Percentiles rank a stretch among this genome's conserved stretches.
Evolutionary conservation across 2,888 invertebrate genomes (phyloP).

Genomic region (Allygus modestus): DNA sequence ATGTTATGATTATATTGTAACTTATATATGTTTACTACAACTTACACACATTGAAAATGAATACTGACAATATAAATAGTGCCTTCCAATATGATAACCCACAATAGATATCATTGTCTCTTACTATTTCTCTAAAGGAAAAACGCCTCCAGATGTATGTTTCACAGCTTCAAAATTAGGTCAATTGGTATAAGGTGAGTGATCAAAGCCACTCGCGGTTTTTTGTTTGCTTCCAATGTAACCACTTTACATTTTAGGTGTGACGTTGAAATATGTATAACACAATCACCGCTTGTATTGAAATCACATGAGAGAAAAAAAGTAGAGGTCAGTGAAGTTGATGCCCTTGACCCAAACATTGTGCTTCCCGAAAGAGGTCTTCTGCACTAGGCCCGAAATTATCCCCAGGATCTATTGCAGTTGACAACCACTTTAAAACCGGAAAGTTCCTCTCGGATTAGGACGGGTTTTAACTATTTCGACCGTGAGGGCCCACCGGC

Average conservation of each 20-base stretch:
- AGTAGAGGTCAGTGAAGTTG: not conserved
- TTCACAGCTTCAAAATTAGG: not conserved
- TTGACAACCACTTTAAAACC: not conserved
- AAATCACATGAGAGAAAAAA: too few species aligned
- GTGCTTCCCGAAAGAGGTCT: too few species aligned
- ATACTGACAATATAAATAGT: too few species aligned
- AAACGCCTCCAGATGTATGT: not conserved
- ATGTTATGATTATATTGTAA: too few species aligned
- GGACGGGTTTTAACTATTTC: slow-evolving; percentile 7
- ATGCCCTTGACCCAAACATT: not conserved
- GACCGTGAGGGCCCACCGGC: not conserved
- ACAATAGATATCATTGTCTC: too few species aligned
- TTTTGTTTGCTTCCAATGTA: not conserved
- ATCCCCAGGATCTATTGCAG: not conserved
- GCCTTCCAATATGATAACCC: too few species aligned
- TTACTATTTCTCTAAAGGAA: too few species aligned
- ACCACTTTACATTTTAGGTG: slow-evolving; percentile 1
- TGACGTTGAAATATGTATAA: slow-evolving; percentile 19
- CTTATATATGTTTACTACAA: too few species aligned
- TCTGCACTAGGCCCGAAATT: not conserved
- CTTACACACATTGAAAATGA: too few species aligned
- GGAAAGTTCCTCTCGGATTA: not conserved
- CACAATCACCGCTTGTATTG: slow-evolving; percentile 8
- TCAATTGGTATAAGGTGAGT: not conserved
- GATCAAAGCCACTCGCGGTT: not conserved